Evolutionary conservation across 2,888 invertebrate species (phyloP).

Genomic region (Zootermopsis nevadensis): DNA sequence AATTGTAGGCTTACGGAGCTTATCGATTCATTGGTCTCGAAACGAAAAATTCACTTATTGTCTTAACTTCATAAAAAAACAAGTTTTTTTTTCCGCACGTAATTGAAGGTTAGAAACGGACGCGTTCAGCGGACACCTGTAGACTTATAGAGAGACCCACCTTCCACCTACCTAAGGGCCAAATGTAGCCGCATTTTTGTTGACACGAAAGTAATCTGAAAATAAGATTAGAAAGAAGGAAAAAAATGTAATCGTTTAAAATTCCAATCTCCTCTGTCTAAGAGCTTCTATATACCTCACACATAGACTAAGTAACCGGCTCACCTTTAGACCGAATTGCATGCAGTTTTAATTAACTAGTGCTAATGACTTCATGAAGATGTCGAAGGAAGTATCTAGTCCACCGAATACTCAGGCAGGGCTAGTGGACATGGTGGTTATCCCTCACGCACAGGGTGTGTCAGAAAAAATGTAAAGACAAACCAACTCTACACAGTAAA

Average conservation of each 20-base stretch:
- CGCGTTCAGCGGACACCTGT: not conserved
- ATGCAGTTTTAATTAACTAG: conserved; percentile 46
- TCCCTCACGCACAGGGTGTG: no score
- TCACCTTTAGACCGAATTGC: conserved; percentile 32
- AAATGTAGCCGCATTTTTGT: conserved; percentile 43
- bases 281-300: conserved; percentile 9
- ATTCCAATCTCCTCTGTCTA: conserved; percentile 19
- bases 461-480: no score
- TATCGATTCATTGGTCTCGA: no score
- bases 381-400: not conserved
- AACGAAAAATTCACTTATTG: no score
- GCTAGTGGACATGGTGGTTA: no score
- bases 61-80: no score
- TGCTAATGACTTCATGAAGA: conserved; percentile 45
- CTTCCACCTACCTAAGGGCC: conserved; percentile 16
- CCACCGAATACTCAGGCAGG: no score
- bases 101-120: conserved; percentile 25
- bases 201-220: conserved; percentile 36
- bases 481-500: no score
- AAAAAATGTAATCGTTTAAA: conserved; percentile 16
- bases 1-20: no score
- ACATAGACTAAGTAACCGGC: conserved; percentile 22
- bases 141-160: no score
- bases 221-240: not conserved
- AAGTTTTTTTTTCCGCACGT: not conserved